Conservation (phyloP, 2,888 invertebrate genomes). For the Macrosiphum euphorbiae region DNA sequence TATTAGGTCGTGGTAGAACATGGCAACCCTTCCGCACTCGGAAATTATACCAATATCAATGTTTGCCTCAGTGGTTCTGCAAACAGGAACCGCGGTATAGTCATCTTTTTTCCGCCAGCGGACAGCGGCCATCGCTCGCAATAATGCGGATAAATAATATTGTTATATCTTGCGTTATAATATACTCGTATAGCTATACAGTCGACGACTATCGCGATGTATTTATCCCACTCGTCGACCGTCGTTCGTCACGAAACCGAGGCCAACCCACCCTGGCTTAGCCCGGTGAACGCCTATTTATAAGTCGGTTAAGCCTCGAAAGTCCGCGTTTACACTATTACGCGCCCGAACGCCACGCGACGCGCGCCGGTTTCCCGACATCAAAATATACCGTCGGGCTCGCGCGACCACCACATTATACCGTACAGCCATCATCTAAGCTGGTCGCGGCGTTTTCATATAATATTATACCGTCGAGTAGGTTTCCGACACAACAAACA, state of each 20-base stretch:
- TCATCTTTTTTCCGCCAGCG: too few species aligned
- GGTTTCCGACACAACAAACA: neutral
- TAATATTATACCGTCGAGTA: neutral
- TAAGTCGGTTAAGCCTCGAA: slow-evolving; percentile 41
- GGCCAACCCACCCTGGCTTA: slow-evolving; percentile 26
- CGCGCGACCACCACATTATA: neutral
- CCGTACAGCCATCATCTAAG: neutral
- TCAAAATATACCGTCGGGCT: neutral
- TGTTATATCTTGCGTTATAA: too few species aligned
- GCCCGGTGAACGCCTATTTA: slow-evolving; percentile 52
- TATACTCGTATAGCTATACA: too few species aligned
- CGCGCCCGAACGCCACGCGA: neutral
- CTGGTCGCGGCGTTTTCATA: neutral
- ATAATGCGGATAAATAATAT: too few species aligned
- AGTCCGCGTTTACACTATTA: neutral
- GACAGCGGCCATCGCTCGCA: too few species aligned
- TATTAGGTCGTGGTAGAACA: too few species aligned
- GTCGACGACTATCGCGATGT: neutral
- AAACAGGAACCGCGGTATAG: too few species aligned
- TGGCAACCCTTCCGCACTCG: too few species aligned
- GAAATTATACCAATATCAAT: too few species aligned
- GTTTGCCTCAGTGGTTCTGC: too few species aligned
- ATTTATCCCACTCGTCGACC: slow-evolving; percentile 1
- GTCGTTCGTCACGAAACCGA: slow-evolving; percentile 26
- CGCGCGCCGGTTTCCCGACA: slow-evolving; percentile 22